Evolutionary conservation across 2,797 vertebrate species (phyloP), one percentile per base, ranked within the genome.

Genomic region (Simalia tracyae): DNA sequence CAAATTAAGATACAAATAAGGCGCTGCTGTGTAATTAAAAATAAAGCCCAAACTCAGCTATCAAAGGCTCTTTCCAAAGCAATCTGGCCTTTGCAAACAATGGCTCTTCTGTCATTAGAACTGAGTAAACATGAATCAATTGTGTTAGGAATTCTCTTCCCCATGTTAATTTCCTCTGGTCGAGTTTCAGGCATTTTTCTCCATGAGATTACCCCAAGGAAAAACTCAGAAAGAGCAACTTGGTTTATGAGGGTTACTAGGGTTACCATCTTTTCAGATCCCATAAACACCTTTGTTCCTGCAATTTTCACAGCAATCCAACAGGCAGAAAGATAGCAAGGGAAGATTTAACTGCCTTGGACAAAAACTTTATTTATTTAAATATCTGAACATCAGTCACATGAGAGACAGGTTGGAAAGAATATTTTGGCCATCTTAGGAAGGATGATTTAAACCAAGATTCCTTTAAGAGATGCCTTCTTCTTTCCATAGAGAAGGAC

Each of bases 21-120:
- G 84, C 93, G 92, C 89, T 92, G 26, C 9, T 56, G 24, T 85
- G 15, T 54, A 14, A 93, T 85, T 85, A 42, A 57, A 54, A 56
- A 31, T 17, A 57, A 59, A 36, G 14, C 68, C 26, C 1, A 17
- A 72, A 72, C 4, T 2, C 61, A 59, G 28, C 6, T 5, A 56
- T 76, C n/a, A 54, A 89, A 89, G 31, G 2, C 11, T 59, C 50
- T 89, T 86, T 4, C 28, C 2, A 3, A 2, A 8, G 28, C 60
- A 61, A 22, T 2, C 92, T 92, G 93, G 56, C 86, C 2, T 15
- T 57, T 91, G 5, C 0, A 61, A 31, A 24, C 0, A 0, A 0
- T 66, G 8, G 7, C 8, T 86, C 36, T 59, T 28, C n/a, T 89
- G 88, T 57, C 46, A 57, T 57, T 22, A 19, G 24, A 89, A 89